A percentile compares a stretch with the other conserved stretches of the same genome.
These are phyloP conservation scores for Eupleurogrammus muticus DNA, from an alignment of 2,797 vertebrate species.

Conservation along the genomic window DNA sequence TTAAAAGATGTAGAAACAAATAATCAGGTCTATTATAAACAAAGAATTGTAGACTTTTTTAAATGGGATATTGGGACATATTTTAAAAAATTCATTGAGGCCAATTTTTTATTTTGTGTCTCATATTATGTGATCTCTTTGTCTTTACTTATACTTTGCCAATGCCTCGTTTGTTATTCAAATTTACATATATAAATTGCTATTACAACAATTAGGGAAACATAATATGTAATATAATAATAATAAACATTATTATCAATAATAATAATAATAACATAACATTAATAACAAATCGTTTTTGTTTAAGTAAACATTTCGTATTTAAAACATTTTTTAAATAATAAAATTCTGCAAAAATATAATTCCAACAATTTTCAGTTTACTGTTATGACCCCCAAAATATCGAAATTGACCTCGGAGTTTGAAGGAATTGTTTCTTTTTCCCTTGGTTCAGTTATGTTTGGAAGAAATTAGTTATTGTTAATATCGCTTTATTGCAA, in stretches of 20 bases:
- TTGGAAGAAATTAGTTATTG: neutral
- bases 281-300: no score
- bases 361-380: neutral
- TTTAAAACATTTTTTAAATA: neutral
- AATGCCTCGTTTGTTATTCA: neutral
- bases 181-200: no score
- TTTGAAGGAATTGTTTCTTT: neutral
- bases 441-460: neutral
- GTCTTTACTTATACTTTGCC: neutral
- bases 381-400: neutral
- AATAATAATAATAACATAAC: no score
- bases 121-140: neutral
- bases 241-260: accelerated
- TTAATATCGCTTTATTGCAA: neutral
- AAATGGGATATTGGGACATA: neutral
- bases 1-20: conserved; percentile 10
- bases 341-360: neutral
- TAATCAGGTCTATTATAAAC: neutral
- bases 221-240: neutral
- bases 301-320: neutral
- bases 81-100: neutral
- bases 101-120: neutral
- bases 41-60: neutral
- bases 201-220: neutral
- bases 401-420: conserved; percentile 5